phyloP scores from a whole-genome alignment of 1,140 invertebrate species.

The Bactericera cockerelli region DNA sequence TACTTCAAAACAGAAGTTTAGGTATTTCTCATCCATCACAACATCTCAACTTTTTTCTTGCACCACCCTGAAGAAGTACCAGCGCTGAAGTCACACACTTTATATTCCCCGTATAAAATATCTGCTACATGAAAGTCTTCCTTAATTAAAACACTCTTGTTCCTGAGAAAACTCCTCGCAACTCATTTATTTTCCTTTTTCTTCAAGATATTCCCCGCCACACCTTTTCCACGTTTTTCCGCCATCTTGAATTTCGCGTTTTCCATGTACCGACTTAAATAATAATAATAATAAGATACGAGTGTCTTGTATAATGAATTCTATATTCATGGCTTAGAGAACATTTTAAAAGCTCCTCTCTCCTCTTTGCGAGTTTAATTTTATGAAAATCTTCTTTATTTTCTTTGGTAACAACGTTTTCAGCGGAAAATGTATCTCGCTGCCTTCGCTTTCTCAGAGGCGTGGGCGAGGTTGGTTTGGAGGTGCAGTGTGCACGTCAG shows the following conservation, averaged over 20 bases:
- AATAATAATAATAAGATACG: too few species aligned
- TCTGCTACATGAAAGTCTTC: slow-evolving; percentile 2
- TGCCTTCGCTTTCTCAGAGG: too few species aligned
- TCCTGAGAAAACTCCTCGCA: background rate
- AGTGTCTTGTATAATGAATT: too few species aligned
- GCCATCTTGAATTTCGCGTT: slow-evolving; percentile 4
- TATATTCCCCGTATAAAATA: slow-evolving; percentile 2
- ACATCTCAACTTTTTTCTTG: too few species aligned
- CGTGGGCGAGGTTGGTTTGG: too few species aligned
- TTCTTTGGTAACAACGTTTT: background rate
- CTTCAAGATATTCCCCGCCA: background rate
- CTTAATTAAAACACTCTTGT: slow-evolving; percentile 8
- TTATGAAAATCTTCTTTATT: slow-evolving; percentile 3
- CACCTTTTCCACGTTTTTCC: background rate
- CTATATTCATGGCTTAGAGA: slow-evolving; percentile 1
- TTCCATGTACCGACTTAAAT: background rate
- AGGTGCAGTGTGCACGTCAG: too few species aligned
- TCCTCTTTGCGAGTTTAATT: background rate
- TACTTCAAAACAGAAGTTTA: too few species aligned
- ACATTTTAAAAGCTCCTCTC: slow-evolving; percentile 1
- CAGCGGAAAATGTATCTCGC: too few species aligned
- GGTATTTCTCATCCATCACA: too few species aligned
- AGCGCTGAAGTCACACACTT: background rate
- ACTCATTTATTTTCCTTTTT: slow-evolving; percentile 7
- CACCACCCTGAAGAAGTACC: too few species aligned